A percentile compares a stretch with the other conserved stretches of the same genome.
phyloP scores from a whole-genome alignment of 2,113 vertebrate genomes.

The Scopus umbretta region DNA sequence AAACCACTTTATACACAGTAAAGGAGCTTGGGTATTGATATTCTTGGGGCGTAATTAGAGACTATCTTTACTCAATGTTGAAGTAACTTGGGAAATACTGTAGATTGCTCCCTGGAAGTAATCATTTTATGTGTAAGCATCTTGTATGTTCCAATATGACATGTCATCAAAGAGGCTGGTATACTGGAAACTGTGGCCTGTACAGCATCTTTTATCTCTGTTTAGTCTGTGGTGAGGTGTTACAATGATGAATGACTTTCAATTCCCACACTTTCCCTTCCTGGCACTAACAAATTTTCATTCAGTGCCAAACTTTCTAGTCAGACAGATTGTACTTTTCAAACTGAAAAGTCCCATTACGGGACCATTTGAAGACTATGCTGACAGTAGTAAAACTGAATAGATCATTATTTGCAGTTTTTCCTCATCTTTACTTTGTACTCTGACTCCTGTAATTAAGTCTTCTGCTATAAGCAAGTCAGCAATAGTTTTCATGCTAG shows the following conservation, averaged over 20 bases:
- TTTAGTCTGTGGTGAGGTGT: background rate
- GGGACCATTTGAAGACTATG: conserved; percentile 7
- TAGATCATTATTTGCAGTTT: conserved; percentile 13
- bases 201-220: conserved; percentile 41
- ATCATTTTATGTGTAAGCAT: background rate
- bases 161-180: background rate
- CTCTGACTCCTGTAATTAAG: background rate
- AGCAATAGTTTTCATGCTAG: background rate
- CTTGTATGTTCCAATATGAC: background rate
- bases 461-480: background rate
- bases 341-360: conserved; percentile 16
- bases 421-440: background rate
- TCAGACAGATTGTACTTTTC: background rate
- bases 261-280: conserved; percentile 11
- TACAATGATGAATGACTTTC: conserved; percentile 56
- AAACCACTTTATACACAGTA: background rate
- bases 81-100: background rate
- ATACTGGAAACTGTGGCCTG: background rate
- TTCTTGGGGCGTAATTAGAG: background rate
- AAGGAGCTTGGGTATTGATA: background rate
- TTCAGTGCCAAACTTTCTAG: background rate
- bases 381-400: conserved; percentile 25
- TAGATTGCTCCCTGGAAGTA: background rate
- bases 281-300: conserved; percentile 55
- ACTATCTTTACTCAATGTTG: background rate